Base-by-base conservation (phyloP, 2,113 vertebrate genomes). In the Xenus cinereus region DNA sequence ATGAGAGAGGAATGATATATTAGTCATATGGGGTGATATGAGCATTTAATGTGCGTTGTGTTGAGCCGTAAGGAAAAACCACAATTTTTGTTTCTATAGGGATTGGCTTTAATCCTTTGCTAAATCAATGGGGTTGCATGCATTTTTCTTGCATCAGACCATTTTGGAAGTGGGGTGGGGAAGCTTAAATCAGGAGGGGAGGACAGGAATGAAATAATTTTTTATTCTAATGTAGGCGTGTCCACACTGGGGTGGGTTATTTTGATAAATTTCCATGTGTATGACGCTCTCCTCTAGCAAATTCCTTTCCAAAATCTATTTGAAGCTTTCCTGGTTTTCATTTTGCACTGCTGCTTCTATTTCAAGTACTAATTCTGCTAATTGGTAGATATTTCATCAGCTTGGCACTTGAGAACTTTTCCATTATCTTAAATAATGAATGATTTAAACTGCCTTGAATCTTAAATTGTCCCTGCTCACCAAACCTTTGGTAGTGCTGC, bases 351-450 rank as follows among this genome's bases (percentile, higher is more conserved):
- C 77, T 84, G 88, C 68, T 94, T 96, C 90, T 97, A 75, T 93
- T 97, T 93, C 94, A 95, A 79, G 78, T 77, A 93, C 91, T 96
- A 95, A 95, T 97, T 96, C 93, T 96, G 51, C 90, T 96, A 96
- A 97, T 96, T 97, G 96, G 89, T 93, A 94, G 90, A 90, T 95
- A 93, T 94, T 96, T 96, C 96, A 95, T 95, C 95, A 93, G 84
- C 90, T 90, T 96, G 95, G 93, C 93, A 96, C 93, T 91, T 95
- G 95, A 96, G 96, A 96, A 91, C 87, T 96, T 96, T 96, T 97
- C 95, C 95, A 89, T 96, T 96, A 92, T 96, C 93, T 88, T 96
- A 96, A 96, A 95, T 96, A 97, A 96, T 97, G 82, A 93, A 96
- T 97, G 93, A 96, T 96, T 96, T 95, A 87, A 96, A 89, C 87